These are phyloP conservation scores for Brachionus rubens DNA, from an alignment of 1,140 invertebrate genomes.

Conservation along the genomic window DNA sequence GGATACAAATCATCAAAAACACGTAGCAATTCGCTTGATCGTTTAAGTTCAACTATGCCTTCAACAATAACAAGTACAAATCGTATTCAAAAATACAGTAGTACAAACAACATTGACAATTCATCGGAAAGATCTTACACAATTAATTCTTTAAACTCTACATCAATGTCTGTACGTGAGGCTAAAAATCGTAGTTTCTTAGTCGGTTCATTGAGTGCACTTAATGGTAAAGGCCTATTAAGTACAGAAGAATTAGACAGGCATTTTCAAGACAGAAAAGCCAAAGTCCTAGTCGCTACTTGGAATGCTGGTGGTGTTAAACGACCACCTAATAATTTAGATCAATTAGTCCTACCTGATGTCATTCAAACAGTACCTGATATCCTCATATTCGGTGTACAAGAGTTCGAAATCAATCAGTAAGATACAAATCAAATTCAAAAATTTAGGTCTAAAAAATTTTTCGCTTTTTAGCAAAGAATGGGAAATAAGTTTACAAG, in stretches of 20 bases:
- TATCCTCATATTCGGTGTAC: conserved; percentile 83
- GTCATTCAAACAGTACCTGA: conserved; percentile 78
- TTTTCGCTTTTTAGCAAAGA: conserved; percentile 68
- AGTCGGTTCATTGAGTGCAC: conserved; percentile 48
- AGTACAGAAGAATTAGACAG: conserved; percentile 77
- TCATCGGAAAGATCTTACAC: conserved; percentile 1
- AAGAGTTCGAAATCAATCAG: conserved; percentile 70
- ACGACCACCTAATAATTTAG: conserved; percentile 61
- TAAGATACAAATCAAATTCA: conserved; percentile 48
- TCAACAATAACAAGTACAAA: neutral
- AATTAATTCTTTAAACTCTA: neutral
- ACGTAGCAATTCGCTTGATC: conserved; percentile 37
- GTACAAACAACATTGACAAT: conserved; percentile 35
- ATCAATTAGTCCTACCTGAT: conserved; percentile 81
- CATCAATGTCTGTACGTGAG: conserved; percentile 24
- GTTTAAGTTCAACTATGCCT: neutral
- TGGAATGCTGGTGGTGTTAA: conserved; percentile 90
- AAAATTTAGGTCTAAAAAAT: too few relatives aligned
- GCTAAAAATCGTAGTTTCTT: conserved; percentile 51
- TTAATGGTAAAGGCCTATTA: conserved; percentile 62
- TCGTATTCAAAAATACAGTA: conserved; percentile 3
- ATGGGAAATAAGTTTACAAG: conserved; percentile 85
- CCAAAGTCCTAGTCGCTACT: conserved; percentile 81
- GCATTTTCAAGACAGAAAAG: conserved; percentile 76
- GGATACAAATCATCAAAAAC: neutral